Conservation (phyloP, 2,113 vertebrate species). For the Seriola aureovittata region DNA sequence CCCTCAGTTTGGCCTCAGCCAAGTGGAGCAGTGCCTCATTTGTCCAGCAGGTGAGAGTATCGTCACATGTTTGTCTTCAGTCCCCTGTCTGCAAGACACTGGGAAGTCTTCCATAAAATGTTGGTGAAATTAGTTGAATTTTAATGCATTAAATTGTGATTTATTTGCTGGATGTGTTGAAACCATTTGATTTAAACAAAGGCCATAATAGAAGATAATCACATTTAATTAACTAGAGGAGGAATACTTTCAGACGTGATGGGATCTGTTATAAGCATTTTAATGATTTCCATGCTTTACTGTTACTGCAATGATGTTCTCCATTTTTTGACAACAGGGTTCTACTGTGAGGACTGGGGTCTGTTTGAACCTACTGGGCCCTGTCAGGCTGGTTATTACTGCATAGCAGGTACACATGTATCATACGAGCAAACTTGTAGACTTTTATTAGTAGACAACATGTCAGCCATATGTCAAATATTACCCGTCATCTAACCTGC, state of each 20-base stretch:
- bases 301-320: neutral
- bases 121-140: neutral
- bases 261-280: neutral
- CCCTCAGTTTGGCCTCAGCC: slow-evolving; percentile 82
- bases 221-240: neutral
- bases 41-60: slow-evolving; percentile 88
- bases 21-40: slow-evolving; percentile 84
- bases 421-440: neutral
- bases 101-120: neutral
- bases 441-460: too few species aligned
- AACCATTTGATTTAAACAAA: slow-evolving; percentile 33
- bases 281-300: neutral
- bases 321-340: slow-evolving; percentile 72
- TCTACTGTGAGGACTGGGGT: slow-evolving; percentile 89
- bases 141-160: neutral
- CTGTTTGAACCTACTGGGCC: slow-evolving; percentile 86
- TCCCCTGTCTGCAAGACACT: neutral
- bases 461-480: neutral
- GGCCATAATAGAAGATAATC: neutral
- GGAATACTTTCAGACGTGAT: neutral
- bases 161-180: slow-evolving; percentile 1
- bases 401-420: slow-evolving; percentile 82
- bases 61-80: slow-evolving; percentile 43
- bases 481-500: neutral
- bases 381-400: slow-evolving; percentile 89